These are phyloP conservation scores for Sardinella longiceps DNA, from an alignment of 2,797 vertebrate species.

Conservation along the genomic window DNA sequence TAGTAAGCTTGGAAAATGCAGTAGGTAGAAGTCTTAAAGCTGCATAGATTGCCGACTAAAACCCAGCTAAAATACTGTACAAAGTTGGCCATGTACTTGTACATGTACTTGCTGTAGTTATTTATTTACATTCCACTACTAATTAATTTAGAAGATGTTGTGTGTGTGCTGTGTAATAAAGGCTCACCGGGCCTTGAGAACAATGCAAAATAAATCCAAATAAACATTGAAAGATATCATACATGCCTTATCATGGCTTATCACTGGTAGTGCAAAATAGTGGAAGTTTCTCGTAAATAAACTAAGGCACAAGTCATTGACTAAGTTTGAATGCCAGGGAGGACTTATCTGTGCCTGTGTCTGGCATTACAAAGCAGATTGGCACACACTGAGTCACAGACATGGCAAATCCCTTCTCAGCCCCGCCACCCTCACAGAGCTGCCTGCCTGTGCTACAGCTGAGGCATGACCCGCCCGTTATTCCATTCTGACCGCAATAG, in stretches of 20 bases:
- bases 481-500: not conserved
- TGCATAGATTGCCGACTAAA: too few species aligned
- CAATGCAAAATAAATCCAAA: not conserved
- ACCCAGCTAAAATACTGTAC: too few species aligned
- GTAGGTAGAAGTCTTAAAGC: too few species aligned
- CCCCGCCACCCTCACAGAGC: not conserved
- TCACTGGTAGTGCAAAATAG: not conserved
- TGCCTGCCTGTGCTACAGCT: not conserved
- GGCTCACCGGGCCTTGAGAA: too few species aligned
- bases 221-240: not conserved
- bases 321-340: not conserved
- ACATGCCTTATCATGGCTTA: not conserved
- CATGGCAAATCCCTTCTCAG: not conserved
- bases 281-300: not conserved
- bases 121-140: not conserved
- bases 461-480: not conserved
- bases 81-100: too few species aligned
- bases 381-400: not conserved
- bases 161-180: not conserved
- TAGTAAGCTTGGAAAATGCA: too few species aligned
- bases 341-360: conserved; percentile 6
- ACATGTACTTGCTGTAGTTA: too few species aligned
- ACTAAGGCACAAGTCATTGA: not conserved
- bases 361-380: not conserved
- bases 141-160: not conserved